Base-by-base conservation (phyloP, 2,797 vertebrate genomes). In the Luscinia megarhynchos region DNA sequence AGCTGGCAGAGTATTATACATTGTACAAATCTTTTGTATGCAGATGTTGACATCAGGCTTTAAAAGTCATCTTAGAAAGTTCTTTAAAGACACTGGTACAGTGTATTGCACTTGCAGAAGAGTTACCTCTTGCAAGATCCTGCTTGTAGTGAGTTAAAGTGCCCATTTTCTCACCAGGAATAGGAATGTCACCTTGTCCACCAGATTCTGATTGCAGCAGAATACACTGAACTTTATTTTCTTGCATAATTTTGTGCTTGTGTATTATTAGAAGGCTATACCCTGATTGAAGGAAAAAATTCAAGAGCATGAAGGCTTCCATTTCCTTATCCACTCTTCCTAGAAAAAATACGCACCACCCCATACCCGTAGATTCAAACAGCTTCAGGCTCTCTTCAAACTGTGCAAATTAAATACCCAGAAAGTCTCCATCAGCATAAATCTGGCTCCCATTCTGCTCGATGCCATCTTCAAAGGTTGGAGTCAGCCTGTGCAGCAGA, bases 391-490 rank as follows among this genome's bases (percentile, higher is more conserved):
- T 93, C 90, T 72, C 75, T 51, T 89, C 74, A 77, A 73, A 92
- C 78, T 89, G 94, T 96, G 96, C 95, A 97, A 97, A 96, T 93
- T 69, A 78, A 88, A 76, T 79, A 80, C 50, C 85, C 72, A 72
- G 58, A 36, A 79, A 57, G 26, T 92, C 40, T 82, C 84, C 72
- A 45, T 74, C 72, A 70, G 75, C 84, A 57, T 18, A 63, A 67
- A 48, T 73, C 32, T 36, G 63, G 46, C 55, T 83, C 67, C 85
- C 29, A 3, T 67, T 67, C 83, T 27, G 48, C 80, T 63, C 0
- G 1, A 17, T n/a, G 75, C 54, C 40, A 5, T 84, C 72, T 43
- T 93, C 76, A 93, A n/a, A 72, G 77, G 46, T 62, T 9, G 7
- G 15, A 51, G 48, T 67, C 64, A 29, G 38, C 15, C 68, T 76